Base-by-base conservation (phyloP, 2,888 invertebrate genomes). In the Lamproptera curius region DNA sequence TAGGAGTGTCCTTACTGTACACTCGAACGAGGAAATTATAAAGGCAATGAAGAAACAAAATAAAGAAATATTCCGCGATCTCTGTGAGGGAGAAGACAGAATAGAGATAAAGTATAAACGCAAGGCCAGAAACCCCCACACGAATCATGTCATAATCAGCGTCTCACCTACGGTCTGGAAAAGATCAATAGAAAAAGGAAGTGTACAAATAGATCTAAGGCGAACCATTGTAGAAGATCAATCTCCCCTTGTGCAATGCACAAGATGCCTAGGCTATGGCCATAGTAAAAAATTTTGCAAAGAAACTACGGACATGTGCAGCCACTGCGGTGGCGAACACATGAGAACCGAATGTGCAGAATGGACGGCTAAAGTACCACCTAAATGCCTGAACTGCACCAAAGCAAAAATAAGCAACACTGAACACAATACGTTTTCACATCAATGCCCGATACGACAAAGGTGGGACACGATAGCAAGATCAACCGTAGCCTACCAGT, bases 391-490 rank as follows among this genome's bases (percentile, higher is more conserved):
- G 3, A 26, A 39, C 10, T 39, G 26, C 14, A 3, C 6, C 9
- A 28, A 4, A 6, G 42, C 35, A n/a, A 39, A 17, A 8, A 3
- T 10, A 11, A 49, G 23, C 0, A 42, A 15, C 9, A 10, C 13
- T 0, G 39, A 42, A 16, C 54, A 57, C 35, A 45, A 47, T n/a
- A 53, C 54, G 0, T 59, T 54, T 26, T 42, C 28, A 36, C 1
- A 1, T 0, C 35, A 42, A 0, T 57, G 56, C 37, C 42, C 48
- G 0, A 16, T 35, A 0, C 8, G 52, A 0, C 36, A 10, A 5
- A 51, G 14, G 26, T 57, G 54, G 55, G 57, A 56, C n/a, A 17
- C 28, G 0, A 8, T 56, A 8, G 56, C 58, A 0, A 31, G 58
- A 9, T 14, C 46, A 0, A 41, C 33, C 0, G 47, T 55, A 8